These are phyloP conservation scores for Zoroaster sp. DNA, from an alignment of 53 echinoderm and acorn worm species.

Conservation along the genomic window DNA sequence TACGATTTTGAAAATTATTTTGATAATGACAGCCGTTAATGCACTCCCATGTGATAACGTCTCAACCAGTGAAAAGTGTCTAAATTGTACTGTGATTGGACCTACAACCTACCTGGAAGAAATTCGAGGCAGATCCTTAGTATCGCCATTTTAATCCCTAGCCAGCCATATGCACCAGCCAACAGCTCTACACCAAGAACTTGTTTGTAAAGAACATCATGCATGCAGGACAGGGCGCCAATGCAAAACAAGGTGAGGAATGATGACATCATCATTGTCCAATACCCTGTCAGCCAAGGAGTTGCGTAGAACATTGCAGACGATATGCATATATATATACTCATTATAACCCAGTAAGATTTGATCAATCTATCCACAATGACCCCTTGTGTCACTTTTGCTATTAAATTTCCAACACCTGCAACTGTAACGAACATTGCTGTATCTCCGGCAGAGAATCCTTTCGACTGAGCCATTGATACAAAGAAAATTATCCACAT, in stretches of 20 bases:
- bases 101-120: conserved; percentile 8
- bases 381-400: not conserved
- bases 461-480: conserved; percentile 2
- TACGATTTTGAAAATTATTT: not conserved
- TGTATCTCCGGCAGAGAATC: not conserved
- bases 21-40: not conserved
- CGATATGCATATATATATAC: not conserved
- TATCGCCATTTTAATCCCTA: not conserved
- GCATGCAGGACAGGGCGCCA: not conserved
- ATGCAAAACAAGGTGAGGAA: not conserved
- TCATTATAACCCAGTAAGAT: not conserved
- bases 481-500: conserved; percentile 27
- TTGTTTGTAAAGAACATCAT: conserved; percentile 1
- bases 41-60: not conserved
- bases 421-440: not conserved
- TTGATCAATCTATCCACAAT: not conserved
- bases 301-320: not conserved
- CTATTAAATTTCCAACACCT: not conserved
- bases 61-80: not conserved
- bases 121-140: not conserved
- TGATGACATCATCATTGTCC: not conserved
- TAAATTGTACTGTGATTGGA: not conserved
- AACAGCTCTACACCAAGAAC: not conserved
- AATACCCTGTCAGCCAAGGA: not conserved
- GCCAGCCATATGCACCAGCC: conserved; percentile 9